Conservation (phyloP, 2,113 vertebrate species). For the Craseonycteris thonglongyai region DNA sequence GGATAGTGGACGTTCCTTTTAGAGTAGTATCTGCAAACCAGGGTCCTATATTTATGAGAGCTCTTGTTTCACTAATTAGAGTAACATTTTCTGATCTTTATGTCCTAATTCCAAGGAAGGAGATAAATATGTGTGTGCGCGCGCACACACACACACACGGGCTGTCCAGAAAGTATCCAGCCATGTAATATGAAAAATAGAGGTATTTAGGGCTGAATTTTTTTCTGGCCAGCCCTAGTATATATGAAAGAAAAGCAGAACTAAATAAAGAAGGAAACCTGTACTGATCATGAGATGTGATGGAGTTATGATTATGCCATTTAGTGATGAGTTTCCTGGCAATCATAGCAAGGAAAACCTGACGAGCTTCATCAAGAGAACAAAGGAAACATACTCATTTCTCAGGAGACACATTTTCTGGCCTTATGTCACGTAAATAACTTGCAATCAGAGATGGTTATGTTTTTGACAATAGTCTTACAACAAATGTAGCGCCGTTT, state of each 20-base stretch:
- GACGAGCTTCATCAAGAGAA: not conserved
- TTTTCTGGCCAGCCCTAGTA: too few relatives aligned
- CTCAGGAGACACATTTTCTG: not conserved
- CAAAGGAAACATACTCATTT: not conserved
- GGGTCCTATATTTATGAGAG: not conserved
- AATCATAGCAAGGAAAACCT: not conserved
- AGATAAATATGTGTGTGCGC: not conserved
- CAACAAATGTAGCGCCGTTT: not conserved
- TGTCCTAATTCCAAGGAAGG: not conserved
- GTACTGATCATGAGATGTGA: not conserved
- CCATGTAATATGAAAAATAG: too few relatives aligned
- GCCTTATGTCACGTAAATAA: not conserved
- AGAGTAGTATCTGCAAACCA: not conserved
- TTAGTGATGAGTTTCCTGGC: not conserved
- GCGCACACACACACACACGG: rapidly evolving
- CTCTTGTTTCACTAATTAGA: not conserved
- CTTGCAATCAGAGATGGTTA: not conserved
- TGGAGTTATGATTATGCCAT: too few relatives aligned
- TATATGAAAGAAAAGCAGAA: not conserved
- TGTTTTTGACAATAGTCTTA: not conserved
- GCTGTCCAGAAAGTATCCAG: too few relatives aligned
- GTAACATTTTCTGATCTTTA: not conserved
- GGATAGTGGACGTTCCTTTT: not conserved
- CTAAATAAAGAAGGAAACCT: not conserved
- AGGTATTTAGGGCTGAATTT: too few relatives aligned